Conservation (phyloP, 1,140 invertebrate species). For the Lordiphosa collinella region DNA sequence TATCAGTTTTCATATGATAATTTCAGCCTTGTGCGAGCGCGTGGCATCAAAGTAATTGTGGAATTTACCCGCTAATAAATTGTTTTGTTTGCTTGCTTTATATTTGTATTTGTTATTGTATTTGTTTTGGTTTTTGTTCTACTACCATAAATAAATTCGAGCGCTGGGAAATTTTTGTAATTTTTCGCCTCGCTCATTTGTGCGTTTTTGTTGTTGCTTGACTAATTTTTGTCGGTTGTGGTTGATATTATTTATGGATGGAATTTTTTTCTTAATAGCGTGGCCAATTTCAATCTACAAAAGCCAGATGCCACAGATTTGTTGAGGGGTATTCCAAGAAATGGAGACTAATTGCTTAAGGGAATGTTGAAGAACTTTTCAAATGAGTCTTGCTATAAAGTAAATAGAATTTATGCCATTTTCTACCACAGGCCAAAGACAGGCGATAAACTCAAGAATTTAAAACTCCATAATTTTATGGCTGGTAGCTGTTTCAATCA, state of each 20-base stretch:
- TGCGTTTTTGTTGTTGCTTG: slow-evolving; percentile 23
- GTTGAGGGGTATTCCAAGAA: no score
- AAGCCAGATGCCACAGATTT: no score
- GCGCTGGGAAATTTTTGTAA: slow-evolving; percentile 53
- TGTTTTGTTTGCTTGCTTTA: slow-evolving; percentile 35
- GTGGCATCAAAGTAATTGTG: slow-evolving; percentile 54
- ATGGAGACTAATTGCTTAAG: no score
- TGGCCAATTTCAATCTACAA: no score
- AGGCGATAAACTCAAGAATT: no score
- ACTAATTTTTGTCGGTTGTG: slow-evolving; percentile 35
- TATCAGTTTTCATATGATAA: slow-evolving; percentile 45
- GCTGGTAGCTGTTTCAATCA: no score
- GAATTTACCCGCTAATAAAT: slow-evolving; percentile 51
- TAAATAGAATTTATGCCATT: no score
- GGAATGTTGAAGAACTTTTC: no score
- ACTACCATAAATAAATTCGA: slow-evolving; percentile 6
- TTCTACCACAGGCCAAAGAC: no score
- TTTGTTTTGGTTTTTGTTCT: slow-evolving; percentile 20
- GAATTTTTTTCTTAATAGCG: not conserved
- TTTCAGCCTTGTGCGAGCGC: slow-evolving; percentile 34
- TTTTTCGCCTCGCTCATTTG: slow-evolving; percentile 33
- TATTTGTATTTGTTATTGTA: slow-evolving; percentile 26
- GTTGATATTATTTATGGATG: slow-evolving; percentile 3
- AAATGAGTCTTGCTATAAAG: no score
- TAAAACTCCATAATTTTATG: no score